Evolutionary conservation across 1,140 invertebrate species (phyloP).

Genomic region (Anastrepha obliqua): DNA sequence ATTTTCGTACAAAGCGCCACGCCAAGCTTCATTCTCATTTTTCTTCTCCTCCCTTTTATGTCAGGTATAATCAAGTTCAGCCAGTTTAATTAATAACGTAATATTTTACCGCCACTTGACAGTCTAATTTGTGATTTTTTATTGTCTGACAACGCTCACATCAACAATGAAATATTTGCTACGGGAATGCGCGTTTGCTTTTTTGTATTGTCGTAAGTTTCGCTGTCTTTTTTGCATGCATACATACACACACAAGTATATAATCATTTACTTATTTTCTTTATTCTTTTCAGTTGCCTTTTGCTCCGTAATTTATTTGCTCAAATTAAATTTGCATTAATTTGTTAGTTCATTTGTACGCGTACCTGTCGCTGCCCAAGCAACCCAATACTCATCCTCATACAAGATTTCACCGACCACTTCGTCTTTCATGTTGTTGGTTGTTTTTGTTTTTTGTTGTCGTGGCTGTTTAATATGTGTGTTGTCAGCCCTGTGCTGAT

Average conservation of each 20-base stretch:
- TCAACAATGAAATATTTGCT: conserved; percentile 13
- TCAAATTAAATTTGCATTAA: conserved; percentile 48
- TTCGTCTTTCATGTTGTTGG: background rate
- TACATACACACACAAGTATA: background rate
- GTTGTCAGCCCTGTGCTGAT: conserved; percentile 33
- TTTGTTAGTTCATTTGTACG: background rate
- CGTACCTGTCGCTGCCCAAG: background rate
- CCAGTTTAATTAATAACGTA: conserved; percentile 18
- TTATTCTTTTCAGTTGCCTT: conserved; percentile 24
- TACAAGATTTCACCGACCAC: background rate
- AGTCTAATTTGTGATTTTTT: conserved; percentile 45
- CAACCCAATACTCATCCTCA: conserved; percentile 8
- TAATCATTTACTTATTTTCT: background rate
- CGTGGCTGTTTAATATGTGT: background rate
- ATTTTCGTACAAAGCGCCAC: conserved; percentile 5
- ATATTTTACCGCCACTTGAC: conserved; percentile 33
- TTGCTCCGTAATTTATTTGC: conserved; percentile 27
- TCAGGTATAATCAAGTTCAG: background rate
- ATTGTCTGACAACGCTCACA: background rate
- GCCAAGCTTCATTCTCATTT: background rate
- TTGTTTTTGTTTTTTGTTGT: background rate
- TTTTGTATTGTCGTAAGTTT: background rate
- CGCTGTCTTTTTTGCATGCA: background rate
- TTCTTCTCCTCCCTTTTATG: background rate
- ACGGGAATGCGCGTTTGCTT: background rate